A percentile compares a stretch with the other conserved stretches of the same genome.
These are phyloP conservation scores for Drosophila ogumai DNA, from an alignment of 1,140 invertebrate species.

Conservation along the genomic window DNA sequence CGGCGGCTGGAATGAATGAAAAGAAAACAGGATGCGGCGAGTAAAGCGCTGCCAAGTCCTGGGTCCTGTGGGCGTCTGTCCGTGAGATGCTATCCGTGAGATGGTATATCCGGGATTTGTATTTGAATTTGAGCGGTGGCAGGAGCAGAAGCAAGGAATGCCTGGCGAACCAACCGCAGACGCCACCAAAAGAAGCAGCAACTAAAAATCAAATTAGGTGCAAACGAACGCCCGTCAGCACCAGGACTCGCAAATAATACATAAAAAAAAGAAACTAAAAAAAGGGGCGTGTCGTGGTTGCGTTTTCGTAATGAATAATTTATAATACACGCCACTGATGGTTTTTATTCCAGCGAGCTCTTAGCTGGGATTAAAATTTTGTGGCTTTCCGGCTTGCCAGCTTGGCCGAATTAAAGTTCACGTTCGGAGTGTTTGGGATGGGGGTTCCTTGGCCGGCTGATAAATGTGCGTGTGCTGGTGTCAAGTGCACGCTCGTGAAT, in stretches of 20 bases:
- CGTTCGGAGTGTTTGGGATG: background rate
- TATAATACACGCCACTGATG: constrained; percentile 66
- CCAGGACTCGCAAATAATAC: constrained; percentile 10
- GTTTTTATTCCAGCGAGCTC: constrained; percentile 42
- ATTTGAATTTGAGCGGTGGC: background rate
- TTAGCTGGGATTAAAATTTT: constrained; percentile 81
- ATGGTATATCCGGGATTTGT: constrained; percentile 9
- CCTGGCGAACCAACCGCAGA: constrained; percentile 61
- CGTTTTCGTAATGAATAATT: constrained; percentile 80
- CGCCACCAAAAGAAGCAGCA: constrained; percentile 61
- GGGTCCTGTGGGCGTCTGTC: constrained; percentile 18
- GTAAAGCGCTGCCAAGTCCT: constrained; percentile 48
- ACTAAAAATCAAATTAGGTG: constrained; percentile 84
- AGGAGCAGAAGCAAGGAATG: constrained; percentile 43
- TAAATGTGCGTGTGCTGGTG: constrained; percentile 78
- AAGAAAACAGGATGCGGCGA: constrained; percentile 58
- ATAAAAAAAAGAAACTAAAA: background rate
- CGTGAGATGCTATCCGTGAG: constrained; percentile 25
- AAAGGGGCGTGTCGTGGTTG: constrained; percentile 51
- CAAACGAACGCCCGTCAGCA: constrained; percentile 76
- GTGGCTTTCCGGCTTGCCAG: constrained; percentile 65
- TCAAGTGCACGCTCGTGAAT: constrained; percentile 81
- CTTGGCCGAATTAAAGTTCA: constrained; percentile 46
- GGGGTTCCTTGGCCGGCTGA: constrained; percentile 44
- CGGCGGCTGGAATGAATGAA: constrained; percentile 69